A percentile compares a stretch with the other conserved stretches of the same genome.
These are phyloP conservation scores for Eulemur rubriventer DNA, from an alignment of 2,797 vertebrate genomes.

Conservation along the genomic window DNA sequence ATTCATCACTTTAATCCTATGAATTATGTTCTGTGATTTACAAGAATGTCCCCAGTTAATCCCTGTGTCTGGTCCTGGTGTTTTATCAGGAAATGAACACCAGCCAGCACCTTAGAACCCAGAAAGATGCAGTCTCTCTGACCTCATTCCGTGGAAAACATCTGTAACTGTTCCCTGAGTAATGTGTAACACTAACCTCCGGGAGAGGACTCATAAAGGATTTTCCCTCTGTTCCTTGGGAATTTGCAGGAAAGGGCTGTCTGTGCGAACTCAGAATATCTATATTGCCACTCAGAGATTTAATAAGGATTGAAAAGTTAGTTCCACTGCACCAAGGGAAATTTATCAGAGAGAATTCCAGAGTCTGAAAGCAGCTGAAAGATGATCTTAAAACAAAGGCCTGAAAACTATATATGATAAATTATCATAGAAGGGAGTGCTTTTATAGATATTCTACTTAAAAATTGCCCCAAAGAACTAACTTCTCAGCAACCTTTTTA, in stretches of 20 bases:
- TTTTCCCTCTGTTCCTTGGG: neutral
- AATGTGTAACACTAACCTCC: conserved; percentile 26
- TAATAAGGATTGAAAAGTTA: neutral
- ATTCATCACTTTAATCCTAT: neutral
- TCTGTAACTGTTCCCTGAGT: conserved; percentile 13
- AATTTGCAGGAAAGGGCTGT: conserved; percentile 54
- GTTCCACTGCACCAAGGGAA: neutral
- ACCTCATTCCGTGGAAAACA: neutral
- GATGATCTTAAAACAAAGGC: neutral
- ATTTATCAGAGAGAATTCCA: conserved; percentile 5
- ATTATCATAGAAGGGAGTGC: neutral
- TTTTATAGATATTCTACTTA: neutral
- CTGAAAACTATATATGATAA: neutral
- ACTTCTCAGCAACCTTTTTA: neutral
- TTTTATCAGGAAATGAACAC: conserved; percentile 50
- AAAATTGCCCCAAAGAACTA: neutral
- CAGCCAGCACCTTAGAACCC: neutral
- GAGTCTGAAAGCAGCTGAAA: neutral
- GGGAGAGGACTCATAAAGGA: neutral
- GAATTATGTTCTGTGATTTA: neutral
- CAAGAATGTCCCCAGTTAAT: neutral
- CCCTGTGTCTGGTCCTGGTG: neutral
- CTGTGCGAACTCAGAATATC: neutral
- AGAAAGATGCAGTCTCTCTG: neutral
- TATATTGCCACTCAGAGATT: conserved; percentile 1